Evolutionary conservation across 2,888 invertebrate genomes (phyloP), one percentile per base, ranked within the genome.

Genomic region (Zygothrica quintamaculata): DNA sequence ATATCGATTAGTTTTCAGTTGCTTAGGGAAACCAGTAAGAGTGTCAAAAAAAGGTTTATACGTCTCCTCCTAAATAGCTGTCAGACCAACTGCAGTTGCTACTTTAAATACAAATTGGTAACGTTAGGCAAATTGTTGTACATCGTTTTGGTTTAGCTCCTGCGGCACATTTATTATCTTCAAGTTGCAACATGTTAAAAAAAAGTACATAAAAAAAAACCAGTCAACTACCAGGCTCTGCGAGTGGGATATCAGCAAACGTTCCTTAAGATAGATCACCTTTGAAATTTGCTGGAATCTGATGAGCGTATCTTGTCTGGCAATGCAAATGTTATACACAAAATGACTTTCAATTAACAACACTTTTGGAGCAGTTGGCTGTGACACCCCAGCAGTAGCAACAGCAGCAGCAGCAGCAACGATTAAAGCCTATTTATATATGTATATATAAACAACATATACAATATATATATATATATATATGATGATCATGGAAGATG

Each of bases 331-430:
- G 40, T 22, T 55, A 22, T 22, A 15, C 34, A 48, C 52, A 61
- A 65, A 75, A 73, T 74, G 77, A 50, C 74, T 79, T 77, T 84
- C 70, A 84, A 84, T 78, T 80, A 78, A 80, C 70, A 77, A 74
- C 70, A 77, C 65, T 75, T 74, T 69, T 71, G 71, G 74, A 65
- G 70, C 74, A 73, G 61, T 74, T 56, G 74, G 40, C 55, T 58
- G 50, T 65, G 78, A 73, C 76, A 69, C 76, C 59, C 59, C 66
- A 67, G 57, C 52, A n/a, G n/a, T n/a, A n/a, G n/a, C n/a, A n/a
- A n/a, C n/a, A n/a, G n/a, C n/a, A n/a, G n/a, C n/a, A n/a, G n/a
- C n/a, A n/a, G n/a, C n/a, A 67, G 15, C 57, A 52, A 39, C 75
- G 81, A 71, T 67, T 74, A 71, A 75, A 73, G 61, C 62, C 79